Evolutionary conservation across 2,113 vertebrate species (phyloP).

Genomic region (Pseudopipra pipra): DNA sequence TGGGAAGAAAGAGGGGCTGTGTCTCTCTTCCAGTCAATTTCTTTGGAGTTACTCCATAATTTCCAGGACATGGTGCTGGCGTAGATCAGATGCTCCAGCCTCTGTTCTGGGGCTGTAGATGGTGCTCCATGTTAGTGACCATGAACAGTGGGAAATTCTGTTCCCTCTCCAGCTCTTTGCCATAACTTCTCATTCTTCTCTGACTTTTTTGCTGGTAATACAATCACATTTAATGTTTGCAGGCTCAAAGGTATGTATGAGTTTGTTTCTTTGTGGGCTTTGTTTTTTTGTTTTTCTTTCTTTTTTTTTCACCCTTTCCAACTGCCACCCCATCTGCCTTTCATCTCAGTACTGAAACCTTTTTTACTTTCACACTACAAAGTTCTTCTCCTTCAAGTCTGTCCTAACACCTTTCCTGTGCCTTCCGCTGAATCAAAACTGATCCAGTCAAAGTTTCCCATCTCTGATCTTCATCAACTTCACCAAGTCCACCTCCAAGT

Average conservation of each 20-base stretch:
- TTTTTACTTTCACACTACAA: background rate
- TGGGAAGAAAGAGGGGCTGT: background rate
- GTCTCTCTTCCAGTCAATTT: background rate
- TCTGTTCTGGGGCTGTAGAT: background rate
- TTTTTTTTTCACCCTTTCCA: background rate
- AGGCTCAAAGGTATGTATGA: background rate
- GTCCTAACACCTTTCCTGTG: constrained; percentile 15
- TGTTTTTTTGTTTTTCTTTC: background rate
- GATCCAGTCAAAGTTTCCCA: background rate
- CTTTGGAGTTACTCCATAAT: background rate
- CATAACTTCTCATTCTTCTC: background rate
- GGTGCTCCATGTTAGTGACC: background rate
- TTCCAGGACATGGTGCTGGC: background rate
- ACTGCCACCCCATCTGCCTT: constrained; percentile 37
- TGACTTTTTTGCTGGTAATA: background rate
- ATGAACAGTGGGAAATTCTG: background rate
- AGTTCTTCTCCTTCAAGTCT: constrained; percentile 1
- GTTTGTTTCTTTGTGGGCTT: background rate
- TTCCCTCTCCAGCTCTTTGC: background rate
- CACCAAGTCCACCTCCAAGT: background rate
- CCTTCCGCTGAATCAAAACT: background rate
- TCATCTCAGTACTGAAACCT: background rate
- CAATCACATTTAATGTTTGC: background rate
- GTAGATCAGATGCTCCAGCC: background rate
- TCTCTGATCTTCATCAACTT: background rate